Evolutionary conservation across 1,140 invertebrate species (phyloP).

Genomic region (Babylonia areolata): DNA sequence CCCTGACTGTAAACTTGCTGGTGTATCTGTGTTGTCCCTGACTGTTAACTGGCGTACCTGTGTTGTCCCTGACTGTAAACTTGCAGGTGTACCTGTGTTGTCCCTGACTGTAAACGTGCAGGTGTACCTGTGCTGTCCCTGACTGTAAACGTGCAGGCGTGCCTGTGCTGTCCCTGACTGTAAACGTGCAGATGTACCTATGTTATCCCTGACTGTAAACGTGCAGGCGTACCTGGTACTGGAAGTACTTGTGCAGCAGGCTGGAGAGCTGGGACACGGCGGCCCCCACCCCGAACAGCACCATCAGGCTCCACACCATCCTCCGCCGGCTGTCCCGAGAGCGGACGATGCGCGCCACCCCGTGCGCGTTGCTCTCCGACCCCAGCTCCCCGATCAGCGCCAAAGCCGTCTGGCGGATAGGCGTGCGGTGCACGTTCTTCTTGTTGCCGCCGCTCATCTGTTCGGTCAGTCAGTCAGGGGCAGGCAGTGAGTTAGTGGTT

Average conservation of each 20-base stretch:
- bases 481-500: neutral
- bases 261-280: conserved; percentile 69
- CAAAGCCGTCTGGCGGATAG: conserved; percentile 51
- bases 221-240: conserved; percentile 63
- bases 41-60: no score
- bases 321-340: conserved; percentile 65
- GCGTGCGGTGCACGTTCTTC: neutral
- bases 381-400: conserved; percentile 68
- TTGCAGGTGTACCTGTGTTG: no score
- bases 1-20: no score
- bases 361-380: conserved; percentile 71
- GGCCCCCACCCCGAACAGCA: conserved; percentile 69
- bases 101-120: no score
- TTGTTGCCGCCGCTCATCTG: neutral
- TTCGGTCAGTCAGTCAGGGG: neutral
- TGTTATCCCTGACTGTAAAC: no score
- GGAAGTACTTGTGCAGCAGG: conserved; percentile 66
- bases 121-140: no score
- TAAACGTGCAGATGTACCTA: no score
- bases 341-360: conserved; percentile 71
- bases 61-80: no score
- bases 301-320: conserved; percentile 68
- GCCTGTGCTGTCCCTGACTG: no score
- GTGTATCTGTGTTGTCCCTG: no score
- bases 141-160: no score